Percentiles rank a stretch among this genome's conserved stretches.
phyloP scores from a whole-genome alignment of 2,797 vertebrate species.

The Helarctos malayanus region DNA sequence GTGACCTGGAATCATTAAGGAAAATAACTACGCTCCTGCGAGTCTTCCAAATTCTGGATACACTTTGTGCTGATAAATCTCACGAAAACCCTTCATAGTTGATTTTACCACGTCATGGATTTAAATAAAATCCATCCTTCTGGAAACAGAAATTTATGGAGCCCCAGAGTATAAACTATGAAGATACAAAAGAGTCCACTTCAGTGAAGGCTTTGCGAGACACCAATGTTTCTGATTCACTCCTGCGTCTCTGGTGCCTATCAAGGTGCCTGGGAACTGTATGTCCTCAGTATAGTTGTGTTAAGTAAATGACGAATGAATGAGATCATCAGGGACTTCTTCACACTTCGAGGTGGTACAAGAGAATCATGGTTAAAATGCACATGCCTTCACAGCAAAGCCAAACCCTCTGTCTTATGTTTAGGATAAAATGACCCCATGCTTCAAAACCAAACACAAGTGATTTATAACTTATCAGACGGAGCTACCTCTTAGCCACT shows the following conservation, averaged over 20 bases:
- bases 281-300: neutral
- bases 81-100: neutral
- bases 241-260: neutral
- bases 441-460: neutral
- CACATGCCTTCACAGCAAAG: constrained; percentile 30
- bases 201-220: neutral
- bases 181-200: neutral
- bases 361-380: neutral
- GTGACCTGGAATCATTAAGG: neutral
- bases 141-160: constrained; percentile 2
- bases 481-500: constrained; percentile 77
- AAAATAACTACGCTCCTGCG: neutral
- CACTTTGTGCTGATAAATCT: neutral
- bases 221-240: neutral
- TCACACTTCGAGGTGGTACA: neutral
- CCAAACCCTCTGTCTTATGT: neutral
- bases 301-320: neutral
- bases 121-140: constrained; percentile 36
- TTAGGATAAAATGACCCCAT: constrained; percentile 9
- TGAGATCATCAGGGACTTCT: neutral
- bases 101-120: neutral
- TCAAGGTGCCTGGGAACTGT: neutral
- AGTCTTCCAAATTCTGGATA: neutral
- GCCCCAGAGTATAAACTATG: neutral
- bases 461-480: neutral